Percentiles rank a stretch among this genome's conserved stretches.
Evolutionary conservation across 2,113 vertebrate species (phyloP).

Genomic region (Cyanoderma ruficeps): DNA sequence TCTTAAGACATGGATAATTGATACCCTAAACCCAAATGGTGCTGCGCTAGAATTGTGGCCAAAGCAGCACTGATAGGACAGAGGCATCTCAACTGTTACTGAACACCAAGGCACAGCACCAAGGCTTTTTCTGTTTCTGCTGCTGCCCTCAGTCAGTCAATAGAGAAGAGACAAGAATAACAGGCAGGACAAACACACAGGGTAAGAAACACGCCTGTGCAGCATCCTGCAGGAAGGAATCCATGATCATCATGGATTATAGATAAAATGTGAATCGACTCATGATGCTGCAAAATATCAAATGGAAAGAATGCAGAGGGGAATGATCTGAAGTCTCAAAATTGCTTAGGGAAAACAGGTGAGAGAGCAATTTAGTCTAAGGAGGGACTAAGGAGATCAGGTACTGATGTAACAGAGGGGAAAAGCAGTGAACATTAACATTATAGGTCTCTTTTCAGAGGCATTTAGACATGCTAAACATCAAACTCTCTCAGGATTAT

Average conservation of each 20-base stretch:
- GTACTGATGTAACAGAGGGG: background rate
- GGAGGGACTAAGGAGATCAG: background rate
- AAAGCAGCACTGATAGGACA: background rate
- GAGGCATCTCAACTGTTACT: background rate
- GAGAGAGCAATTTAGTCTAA: background rate
- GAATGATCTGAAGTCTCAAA: background rate
- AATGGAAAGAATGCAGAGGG: background rate
- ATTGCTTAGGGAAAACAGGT: background rate
- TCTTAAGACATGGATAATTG: background rate
- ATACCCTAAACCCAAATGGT: background rate
- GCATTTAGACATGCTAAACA: background rate
- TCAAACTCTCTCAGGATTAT: background rate
- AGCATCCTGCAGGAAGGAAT: background rate
- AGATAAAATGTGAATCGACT: accelerated
- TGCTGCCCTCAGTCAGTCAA: background rate
- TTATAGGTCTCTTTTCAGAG: background rate
- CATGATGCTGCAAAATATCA: background rate
- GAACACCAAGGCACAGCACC: background rate
- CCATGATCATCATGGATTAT: background rate
- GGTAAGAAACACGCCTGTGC: background rate
- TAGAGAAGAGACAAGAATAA: background rate
- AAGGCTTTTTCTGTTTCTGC: background rate
- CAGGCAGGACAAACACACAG: background rate
- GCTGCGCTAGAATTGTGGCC: background rate
- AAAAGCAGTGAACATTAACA: background rate